A percentile compares a stretch with the other conserved stretches of the same genome.
Evolutionary conservation across 2,113 vertebrate genomes (phyloP).

Genomic region (Polyodon spathula): DNA sequence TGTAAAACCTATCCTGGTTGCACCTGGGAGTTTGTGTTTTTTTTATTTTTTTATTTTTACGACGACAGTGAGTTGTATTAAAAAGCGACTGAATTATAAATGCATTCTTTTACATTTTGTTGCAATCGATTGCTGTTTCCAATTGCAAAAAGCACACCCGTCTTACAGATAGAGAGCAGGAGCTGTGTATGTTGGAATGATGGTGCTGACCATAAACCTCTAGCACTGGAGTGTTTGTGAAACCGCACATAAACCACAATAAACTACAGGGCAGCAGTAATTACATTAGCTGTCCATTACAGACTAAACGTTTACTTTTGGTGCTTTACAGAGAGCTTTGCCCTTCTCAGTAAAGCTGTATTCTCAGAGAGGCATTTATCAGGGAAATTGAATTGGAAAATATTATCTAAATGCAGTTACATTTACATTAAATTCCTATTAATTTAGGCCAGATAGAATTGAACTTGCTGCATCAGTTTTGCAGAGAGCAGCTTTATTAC

Average conservation of each 20-base stretch:
- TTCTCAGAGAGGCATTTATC: constrained; percentile 14
- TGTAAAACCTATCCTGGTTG: too few species aligned
- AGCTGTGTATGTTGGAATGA: background rate
- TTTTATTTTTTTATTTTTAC: too few species aligned
- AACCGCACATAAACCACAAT: constrained; percentile 5
- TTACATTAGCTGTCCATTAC: constrained; percentile 15
- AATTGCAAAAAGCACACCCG: too few species aligned
- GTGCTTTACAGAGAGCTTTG: constrained; percentile 14
- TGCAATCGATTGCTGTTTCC: too few species aligned
- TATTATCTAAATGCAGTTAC: constrained; percentile 17
- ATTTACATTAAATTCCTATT: constrained; percentile 19
- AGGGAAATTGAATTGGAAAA: constrained; percentile 24
- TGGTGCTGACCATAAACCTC: background rate
- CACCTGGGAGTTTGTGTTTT: too few species aligned
- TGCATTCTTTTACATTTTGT: too few species aligned
- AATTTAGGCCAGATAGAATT: constrained; percentile 23
- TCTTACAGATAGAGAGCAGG: too few species aligned
- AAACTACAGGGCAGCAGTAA: background rate
- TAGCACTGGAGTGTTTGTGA: constrained; percentile 8
- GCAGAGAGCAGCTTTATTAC: constrained; percentile 21
- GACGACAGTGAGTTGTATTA: too few species aligned
- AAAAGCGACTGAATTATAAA: too few species aligned
- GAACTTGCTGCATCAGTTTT: constrained; percentile 16
- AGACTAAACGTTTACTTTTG: constrained; percentile 13
- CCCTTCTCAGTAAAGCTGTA: background rate